These are phyloP conservation scores for Panorpa germanica DNA, from an alignment of 2,888 invertebrate genomes.

Conservation along the genomic window DNA sequence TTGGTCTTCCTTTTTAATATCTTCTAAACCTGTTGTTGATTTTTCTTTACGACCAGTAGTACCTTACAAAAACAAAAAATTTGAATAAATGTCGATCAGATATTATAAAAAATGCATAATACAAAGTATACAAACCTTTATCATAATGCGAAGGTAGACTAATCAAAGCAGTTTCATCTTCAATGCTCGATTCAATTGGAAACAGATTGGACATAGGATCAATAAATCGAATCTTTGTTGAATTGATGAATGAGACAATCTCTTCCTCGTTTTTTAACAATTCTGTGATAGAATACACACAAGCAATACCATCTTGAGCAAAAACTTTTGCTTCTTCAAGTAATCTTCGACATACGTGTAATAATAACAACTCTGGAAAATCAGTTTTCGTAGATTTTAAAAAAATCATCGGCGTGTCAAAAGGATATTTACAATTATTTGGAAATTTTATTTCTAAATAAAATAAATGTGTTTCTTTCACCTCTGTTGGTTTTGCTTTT, in stretches of 20 bases:
- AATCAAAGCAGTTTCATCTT: slow-evolving; percentile 15
- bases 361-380: slow-evolving; percentile 39
- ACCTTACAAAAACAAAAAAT: too few relatives aligned
- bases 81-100: too few relatives aligned
- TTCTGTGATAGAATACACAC: slow-evolving; percentile 52
- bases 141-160: slow-evolving; percentile 40
- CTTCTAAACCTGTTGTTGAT: slow-evolving; percentile 27
- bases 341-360: slow-evolving; percentile 45
- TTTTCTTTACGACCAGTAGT: slow-evolving; percentile 33
- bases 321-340: slow-evolving; percentile 45
- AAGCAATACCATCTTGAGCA: slow-evolving; percentile 48
- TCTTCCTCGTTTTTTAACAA: slow-evolving; percentile 48
- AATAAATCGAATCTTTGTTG: slow-evolving; percentile 9
- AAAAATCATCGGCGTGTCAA: slow-evolving; percentile 52
- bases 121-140: too few relatives aligned
- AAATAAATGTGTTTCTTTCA: slow-evolving; percentile 24
- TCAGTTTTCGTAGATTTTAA: slow-evolving; percentile 40
- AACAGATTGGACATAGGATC: slow-evolving; percentile 6
- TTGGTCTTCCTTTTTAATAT: slow-evolving; percentile 37
- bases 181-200: slow-evolving; percentile 14
- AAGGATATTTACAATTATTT: slow-evolving; percentile 48
- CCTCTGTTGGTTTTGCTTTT: slow-evolving; percentile 23
- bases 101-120: too few relatives aligned
- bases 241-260: slow-evolving; percentile 23
- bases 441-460: slow-evolving; percentile 60